Evolutionary conservation across 2,888 invertebrate genomes (phyloP).

Genomic region (Caenorhabditis afra): DNA sequence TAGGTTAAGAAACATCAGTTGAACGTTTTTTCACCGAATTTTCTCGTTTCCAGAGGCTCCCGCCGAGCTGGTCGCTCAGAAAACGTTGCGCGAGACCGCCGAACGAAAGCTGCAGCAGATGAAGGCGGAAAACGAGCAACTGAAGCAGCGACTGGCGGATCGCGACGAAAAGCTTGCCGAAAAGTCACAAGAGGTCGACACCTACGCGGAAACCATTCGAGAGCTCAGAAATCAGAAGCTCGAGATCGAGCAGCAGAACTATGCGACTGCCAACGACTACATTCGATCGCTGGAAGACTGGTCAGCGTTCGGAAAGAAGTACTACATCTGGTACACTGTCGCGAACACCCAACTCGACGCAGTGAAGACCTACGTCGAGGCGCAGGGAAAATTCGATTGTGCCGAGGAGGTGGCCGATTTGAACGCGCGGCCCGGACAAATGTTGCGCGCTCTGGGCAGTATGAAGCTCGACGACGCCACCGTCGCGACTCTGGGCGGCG

Average conservation of each 20-base stretch:
- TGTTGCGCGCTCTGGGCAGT: slow-evolving; percentile 13
- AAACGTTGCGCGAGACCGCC: slow-evolving; percentile 11
- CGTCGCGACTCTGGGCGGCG: slow-evolving; percentile 13
- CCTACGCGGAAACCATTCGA: background rate
- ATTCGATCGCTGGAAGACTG: slow-evolving; percentile 34
- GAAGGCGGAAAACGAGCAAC: slow-evolving; percentile 8
- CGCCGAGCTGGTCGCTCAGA: slow-evolving; percentile 18
- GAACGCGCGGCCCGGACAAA: slow-evolving; percentile 10
- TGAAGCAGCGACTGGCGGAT: slow-evolving; percentile 11
- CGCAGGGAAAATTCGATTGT: slow-evolving; percentile 35
- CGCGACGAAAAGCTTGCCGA: slow-evolving; percentile 27
- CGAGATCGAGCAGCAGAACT: background rate
- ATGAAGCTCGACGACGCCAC: slow-evolving; percentile 29
- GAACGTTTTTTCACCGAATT: no score
- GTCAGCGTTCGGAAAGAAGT: slow-evolving; percentile 46
- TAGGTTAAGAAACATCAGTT: background rate
- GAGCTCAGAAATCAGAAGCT: slow-evolving; percentile 22
- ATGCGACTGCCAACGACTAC: slow-evolving; percentile 5
- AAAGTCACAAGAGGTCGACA: slow-evolving; percentile 16
- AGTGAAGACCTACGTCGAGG: slow-evolving; percentile 24
- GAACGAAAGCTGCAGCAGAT: slow-evolving; percentile 28
- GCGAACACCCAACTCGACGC: slow-evolving; percentile 50
- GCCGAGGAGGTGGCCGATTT: slow-evolving; percentile 21
- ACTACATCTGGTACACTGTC: slow-evolving; percentile 57
- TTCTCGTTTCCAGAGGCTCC: no score